Evolutionary conservation across 2,113 vertebrate species (phyloP).

Genomic region (Catharus bicknelli): DNA sequence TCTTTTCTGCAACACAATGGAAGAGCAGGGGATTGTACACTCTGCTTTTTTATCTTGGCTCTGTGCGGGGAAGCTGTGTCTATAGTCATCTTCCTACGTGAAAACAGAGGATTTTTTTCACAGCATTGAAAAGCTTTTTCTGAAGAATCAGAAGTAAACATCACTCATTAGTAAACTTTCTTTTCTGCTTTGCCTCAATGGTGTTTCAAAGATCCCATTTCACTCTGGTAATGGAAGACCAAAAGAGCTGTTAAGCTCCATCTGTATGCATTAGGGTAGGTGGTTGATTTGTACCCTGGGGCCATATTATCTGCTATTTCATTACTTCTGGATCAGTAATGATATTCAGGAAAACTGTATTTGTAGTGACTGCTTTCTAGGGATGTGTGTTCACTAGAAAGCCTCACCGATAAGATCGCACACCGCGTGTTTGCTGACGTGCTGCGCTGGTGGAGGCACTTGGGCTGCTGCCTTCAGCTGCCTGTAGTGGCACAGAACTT

Average conservation of each 20-base stretch:
- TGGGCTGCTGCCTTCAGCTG: not conserved
- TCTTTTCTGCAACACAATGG: not conserved
- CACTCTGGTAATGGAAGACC: constrained; percentile 19
- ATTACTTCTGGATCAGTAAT: constrained; percentile 69
- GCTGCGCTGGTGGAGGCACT: not conserved
- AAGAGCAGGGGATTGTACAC: not conserved
- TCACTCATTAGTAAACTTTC: not conserved
- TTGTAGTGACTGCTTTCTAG: constrained; percentile 57
- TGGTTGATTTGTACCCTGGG: constrained; percentile 58
- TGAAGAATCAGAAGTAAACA: not conserved
- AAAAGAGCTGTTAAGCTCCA: constrained; percentile 45
- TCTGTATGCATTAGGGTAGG: constrained; percentile 62
- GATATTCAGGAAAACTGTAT: constrained; percentile 42
- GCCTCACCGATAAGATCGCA: not conserved
- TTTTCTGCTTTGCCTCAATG: not conserved
- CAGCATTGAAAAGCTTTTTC: not conserved
- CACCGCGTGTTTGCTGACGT: not conserved
- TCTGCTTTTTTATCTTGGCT: not conserved
- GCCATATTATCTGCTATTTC: constrained; percentile 59
- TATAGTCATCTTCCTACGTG: not conserved
- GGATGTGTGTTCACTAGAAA: constrained; percentile 43
- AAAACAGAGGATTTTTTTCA: not conserved
- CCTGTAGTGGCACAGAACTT: not conserved
- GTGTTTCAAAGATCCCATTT: constrained; percentile 38
- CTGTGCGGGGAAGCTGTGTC: not conserved